phyloP scores from a whole-genome alignment of 1,140 invertebrate species.

The Drosophila seguyi region DNA sequence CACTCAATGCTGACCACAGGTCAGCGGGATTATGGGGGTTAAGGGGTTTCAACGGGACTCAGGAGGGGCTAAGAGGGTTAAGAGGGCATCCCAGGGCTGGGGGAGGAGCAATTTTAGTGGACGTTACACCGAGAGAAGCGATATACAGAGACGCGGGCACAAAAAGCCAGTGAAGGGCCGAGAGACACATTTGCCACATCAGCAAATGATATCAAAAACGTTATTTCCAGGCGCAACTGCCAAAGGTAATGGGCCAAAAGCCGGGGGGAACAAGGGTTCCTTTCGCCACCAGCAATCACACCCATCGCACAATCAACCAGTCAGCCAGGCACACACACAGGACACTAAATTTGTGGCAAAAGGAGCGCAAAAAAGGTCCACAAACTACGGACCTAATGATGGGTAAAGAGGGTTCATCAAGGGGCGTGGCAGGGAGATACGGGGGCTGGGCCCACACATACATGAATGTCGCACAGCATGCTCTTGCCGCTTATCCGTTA shows the following conservation, averaged over 20 bases:
- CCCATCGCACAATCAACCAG: constrained; percentile 16
- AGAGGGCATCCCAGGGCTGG: not conserved
- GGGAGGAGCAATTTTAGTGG: not conserved
- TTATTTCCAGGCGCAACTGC: constrained; percentile 72
- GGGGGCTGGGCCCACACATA: constrained; percentile 59
- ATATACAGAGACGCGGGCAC: constrained; percentile 6
- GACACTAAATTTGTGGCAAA: constrained; percentile 72
- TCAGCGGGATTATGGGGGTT: constrained; percentile 39
- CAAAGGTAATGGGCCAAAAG: constrained; percentile 58
- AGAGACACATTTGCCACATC: constrained; percentile 79
- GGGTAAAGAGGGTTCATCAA: constrained; percentile 58
- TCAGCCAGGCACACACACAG: constrained; percentile 12
- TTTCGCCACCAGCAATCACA: constrained; percentile 22
- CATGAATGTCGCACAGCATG: constrained; percentile 56
- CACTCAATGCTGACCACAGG: constrained; percentile 54
- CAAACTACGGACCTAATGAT: constrained; percentile 81
- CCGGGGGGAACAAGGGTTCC: constrained; percentile 7
- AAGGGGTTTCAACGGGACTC: constrained; percentile 1
- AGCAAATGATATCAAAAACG: constrained; percentile 83
- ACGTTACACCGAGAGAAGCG: constrained; percentile 22
- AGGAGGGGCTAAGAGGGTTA: not conserved
- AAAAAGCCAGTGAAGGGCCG: constrained; percentile 24
- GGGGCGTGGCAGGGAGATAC: not conserved
- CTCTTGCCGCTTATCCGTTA: not conserved
- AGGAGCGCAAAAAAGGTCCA: constrained; percentile 64